A percentile compares a stretch with the other conserved stretches of the same genome.
phyloP scores from a whole-genome alignment of 2,888 invertebrate species.

The Caenorhabditis japonica region DNA sequence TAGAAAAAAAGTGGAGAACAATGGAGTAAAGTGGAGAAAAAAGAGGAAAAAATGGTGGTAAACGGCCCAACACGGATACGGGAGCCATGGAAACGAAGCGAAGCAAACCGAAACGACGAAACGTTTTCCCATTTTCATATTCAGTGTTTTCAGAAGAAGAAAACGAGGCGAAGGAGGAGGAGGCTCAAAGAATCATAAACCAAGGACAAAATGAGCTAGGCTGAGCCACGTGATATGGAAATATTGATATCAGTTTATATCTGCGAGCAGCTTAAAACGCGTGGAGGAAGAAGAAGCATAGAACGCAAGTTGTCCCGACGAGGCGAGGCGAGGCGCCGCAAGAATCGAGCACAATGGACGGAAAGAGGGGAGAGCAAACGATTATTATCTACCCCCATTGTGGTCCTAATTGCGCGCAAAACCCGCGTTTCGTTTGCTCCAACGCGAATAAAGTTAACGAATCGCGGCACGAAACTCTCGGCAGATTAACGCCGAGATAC shows the following conservation, averaged over 20 bases:
- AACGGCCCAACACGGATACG: constrained; percentile 3
- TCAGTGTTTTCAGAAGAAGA: constrained; percentile 12
- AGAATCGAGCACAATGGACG: constrained; percentile 32
- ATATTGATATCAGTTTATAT: no score
- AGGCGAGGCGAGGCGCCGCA: constrained; percentile 14
- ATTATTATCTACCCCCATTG: no score
- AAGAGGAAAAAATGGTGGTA: constrained; percentile 28
- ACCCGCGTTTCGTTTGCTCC: no score
- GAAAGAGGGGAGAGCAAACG: no score
- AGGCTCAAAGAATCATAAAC: no score
- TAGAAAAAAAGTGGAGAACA: constrained; percentile 8
- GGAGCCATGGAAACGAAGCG: constrained; percentile 52
- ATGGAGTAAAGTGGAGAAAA: constrained; percentile 9
- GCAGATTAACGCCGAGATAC: no score
- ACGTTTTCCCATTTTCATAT: constrained; percentile 2
- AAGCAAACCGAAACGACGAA: neutral
- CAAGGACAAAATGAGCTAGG: neutral
- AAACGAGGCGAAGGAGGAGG: constrained; percentile 6
- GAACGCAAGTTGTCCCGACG: constrained; percentile 7
- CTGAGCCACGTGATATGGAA: no score
- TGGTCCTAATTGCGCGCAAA: no score
- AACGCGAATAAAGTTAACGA: no score
- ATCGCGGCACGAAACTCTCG: no score
- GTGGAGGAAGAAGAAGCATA: neutral
- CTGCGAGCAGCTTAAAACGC: neutral